Evolutionary conservation across 2,888 invertebrate species (phyloP).

Genomic region (Mesorhabditis spiculigera): DNA sequence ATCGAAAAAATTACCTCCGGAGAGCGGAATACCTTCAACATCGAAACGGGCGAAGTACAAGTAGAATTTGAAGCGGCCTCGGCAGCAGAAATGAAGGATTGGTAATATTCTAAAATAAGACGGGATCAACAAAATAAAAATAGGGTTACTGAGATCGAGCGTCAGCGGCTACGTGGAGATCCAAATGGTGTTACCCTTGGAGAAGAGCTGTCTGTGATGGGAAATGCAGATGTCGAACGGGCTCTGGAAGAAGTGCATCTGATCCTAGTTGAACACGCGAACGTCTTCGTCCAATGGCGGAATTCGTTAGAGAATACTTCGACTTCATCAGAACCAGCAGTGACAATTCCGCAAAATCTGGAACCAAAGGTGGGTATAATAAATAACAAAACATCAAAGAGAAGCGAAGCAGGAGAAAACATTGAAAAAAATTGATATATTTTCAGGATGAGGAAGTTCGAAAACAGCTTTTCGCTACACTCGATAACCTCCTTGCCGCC

Average conservation of each 20-base stretch:
- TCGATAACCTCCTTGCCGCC: constrained; percentile 22
- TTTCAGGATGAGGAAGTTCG: constrained; percentile 18
- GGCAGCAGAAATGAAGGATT: constrained; percentile 46
- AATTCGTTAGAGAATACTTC: background rate
- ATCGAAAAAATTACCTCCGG: constrained; percentile 38
- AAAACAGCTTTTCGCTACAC: constrained; percentile 24
- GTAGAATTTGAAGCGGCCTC: constrained; percentile 49
- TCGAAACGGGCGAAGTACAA: constrained; percentile 32
- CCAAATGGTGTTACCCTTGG: background rate
- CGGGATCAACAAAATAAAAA: background rate
- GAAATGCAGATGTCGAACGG: constrained; percentile 37
- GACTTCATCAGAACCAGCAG: background rate
- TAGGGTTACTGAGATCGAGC: constrained; percentile 14
- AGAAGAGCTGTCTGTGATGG: constrained; percentile 11
- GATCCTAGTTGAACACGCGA: constrained; percentile 18
- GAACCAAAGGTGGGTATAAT: too few species aligned
- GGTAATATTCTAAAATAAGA: constrained; percentile 23
- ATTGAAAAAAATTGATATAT: too few species aligned
- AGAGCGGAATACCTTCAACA: constrained; percentile 40
- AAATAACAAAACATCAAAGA: too few species aligned
- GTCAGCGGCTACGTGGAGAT: constrained; percentile 10
- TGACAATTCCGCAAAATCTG: background rate
- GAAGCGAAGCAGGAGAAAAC: too few species aligned
- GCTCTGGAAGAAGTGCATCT: constrained; percentile 39
- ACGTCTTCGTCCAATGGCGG: background rate